A percentile compares a stretch with the other conserved stretches of the same genome.
Conservation (phyloP, 92 coral and sea anemone genomes). For the Siderastrea siderea region DNA sequence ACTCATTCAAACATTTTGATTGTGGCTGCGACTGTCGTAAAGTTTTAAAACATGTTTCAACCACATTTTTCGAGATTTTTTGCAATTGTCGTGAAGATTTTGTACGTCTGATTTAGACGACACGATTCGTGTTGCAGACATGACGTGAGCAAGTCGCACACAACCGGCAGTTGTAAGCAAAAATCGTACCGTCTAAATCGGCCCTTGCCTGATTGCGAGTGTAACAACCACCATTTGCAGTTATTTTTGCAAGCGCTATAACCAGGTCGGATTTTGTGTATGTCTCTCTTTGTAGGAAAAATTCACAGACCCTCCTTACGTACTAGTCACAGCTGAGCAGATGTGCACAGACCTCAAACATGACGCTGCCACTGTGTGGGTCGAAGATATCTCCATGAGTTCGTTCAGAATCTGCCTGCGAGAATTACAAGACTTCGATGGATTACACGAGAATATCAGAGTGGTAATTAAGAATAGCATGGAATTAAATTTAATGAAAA, state of each 20-base stretch:
- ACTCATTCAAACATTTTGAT: too few relatives aligned
- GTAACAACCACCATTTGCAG: too few relatives aligned
- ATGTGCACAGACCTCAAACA: conserved; percentile 60
- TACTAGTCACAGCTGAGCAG: conserved; percentile 78
- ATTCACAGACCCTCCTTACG: conserved; percentile 58
- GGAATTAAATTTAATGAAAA: not conserved
- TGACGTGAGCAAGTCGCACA: too few relatives aligned
- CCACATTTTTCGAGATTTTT: too few relatives aligned
- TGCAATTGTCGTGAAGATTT: too few relatives aligned
- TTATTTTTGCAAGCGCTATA: not conserved
- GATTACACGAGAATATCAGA: conserved; percentile 74
- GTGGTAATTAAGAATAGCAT: conserved; percentile 51
- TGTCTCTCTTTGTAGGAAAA: conserved; percentile 42
- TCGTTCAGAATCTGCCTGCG: conserved; percentile 83
- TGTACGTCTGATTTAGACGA: too few relatives aligned
- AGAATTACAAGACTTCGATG: conserved; percentile 82
- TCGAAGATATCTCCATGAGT: conserved; percentile 72
- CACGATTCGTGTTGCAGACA: too few relatives aligned
- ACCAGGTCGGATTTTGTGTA: not conserved
- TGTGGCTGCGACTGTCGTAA: too few relatives aligned
- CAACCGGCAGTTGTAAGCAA: too few relatives aligned
- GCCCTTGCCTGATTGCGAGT: too few relatives aligned
- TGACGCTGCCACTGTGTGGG: conserved; percentile 84
- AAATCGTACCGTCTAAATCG: too few relatives aligned
- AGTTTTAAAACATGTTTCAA: too few relatives aligned